These are phyloP conservation scores for Apotomis betuletana DNA, from an alignment of 2,888 invertebrate species.

Conservation along the genomic window DNA sequence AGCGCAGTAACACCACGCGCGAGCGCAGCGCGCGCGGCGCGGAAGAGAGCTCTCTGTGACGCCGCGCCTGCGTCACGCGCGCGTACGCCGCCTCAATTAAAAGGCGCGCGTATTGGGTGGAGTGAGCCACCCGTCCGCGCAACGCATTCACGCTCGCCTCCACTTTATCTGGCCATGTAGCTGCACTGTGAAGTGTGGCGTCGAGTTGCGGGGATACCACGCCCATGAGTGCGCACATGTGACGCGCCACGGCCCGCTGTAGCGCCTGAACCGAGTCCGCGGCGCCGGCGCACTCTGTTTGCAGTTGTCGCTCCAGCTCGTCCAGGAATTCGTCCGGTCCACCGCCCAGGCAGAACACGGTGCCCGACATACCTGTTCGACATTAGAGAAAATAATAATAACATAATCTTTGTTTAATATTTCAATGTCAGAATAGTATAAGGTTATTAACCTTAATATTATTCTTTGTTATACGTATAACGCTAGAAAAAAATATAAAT, in stretches of 20 bases:
- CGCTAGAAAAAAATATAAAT: too few species aligned
- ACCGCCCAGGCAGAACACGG: slow-evolving; percentile 62
- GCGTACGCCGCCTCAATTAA: slow-evolving; percentile 55
- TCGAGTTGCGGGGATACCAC: slow-evolving; percentile 42
- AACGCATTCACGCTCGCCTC: slow-evolving; percentile 51
- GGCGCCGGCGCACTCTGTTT: slow-evolving; percentile 42
- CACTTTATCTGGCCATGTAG: slow-evolving; percentile 45
- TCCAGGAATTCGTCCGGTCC: slow-evolving; percentile 56
- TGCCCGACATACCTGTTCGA: slow-evolving; percentile 58
- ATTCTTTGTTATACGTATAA: too few species aligned
- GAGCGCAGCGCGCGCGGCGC: slow-evolving; percentile 50
- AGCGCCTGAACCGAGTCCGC: slow-evolving; percentile 51
- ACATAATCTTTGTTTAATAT: background rate
- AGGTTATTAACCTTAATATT: too few species aligned
- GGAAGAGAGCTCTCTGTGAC: slow-evolving; percentile 40
- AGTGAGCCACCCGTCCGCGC: slow-evolving; percentile 51
- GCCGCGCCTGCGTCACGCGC: slow-evolving; percentile 48
- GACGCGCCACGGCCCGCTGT: slow-evolving; percentile 57
- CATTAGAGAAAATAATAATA: too few species aligned
- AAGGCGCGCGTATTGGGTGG: slow-evolving; percentile 57
- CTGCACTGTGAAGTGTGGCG: slow-evolving; percentile 47
- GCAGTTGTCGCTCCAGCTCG: slow-evolving; percentile 52
- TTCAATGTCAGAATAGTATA: background rate
- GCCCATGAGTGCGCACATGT: slow-evolving; percentile 60
- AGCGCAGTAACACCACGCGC: slow-evolving; percentile 53